Evolutionary conservation across 2,888 invertebrate species (phyloP).

Genomic region (Opisthograptis luteolata): DNA sequence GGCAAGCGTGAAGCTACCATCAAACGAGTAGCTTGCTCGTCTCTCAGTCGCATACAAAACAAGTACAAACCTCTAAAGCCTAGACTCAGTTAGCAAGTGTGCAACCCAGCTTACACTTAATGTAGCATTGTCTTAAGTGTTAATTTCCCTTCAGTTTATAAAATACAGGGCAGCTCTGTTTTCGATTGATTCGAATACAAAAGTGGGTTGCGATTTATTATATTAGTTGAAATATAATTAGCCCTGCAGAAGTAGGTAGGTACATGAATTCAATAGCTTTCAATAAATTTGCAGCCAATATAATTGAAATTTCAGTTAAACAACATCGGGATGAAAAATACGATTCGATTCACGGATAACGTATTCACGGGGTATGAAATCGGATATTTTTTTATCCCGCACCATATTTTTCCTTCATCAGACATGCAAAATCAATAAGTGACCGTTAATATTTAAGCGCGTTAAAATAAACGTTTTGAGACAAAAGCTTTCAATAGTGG

Average conservation of each 20-base stretch:
- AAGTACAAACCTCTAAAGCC: too few relatives aligned
- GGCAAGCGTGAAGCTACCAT: too few relatives aligned
- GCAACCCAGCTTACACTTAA: too few relatives aligned
- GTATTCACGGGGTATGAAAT: slow-evolving; percentile 24
- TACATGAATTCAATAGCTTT: slow-evolving; percentile 1
- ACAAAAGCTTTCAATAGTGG: slow-evolving; percentile 5
- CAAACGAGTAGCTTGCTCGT: too few relatives aligned
- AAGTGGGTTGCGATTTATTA: too few relatives aligned
- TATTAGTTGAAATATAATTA: not conserved
- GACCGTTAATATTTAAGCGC: slow-evolving; percentile 22
- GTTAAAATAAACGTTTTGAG: slow-evolving; percentile 13
- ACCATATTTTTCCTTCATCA: slow-evolving; percentile 22
- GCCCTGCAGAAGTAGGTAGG: too few relatives aligned
- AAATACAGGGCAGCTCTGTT: too few relatives aligned
- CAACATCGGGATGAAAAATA: slow-evolving; percentile 19
- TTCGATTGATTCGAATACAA: too few relatives aligned
- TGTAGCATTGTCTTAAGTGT: too few relatives aligned
- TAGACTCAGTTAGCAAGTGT: too few relatives aligned
- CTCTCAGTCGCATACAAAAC: too few relatives aligned
- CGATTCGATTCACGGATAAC: slow-evolving; percentile 18
- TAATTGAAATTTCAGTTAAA: slow-evolving; percentile 18
- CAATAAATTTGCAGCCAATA: slow-evolving; percentile 20
- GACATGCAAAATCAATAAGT: slow-evolving; percentile 30
- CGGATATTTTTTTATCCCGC: slow-evolving; percentile 20
- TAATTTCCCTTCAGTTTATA: too few relatives aligned